These are phyloP conservation scores for Eulithis testata DNA, from an alignment of 2,888 invertebrate species.

Conservation along the genomic window DNA sequence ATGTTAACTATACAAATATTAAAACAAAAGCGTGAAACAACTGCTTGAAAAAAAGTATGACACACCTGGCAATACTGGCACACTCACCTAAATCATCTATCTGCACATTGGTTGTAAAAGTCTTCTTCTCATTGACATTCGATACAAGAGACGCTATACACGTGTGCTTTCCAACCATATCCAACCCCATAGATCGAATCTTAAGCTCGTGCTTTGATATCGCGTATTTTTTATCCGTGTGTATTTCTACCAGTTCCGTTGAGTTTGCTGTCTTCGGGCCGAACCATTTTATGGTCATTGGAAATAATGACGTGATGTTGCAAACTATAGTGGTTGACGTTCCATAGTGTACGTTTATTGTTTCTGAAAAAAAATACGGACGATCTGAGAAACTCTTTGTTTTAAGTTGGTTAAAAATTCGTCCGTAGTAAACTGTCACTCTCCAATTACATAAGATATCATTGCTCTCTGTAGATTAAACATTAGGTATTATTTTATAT, in stretches of 20 bases:
- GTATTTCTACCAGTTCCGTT: constrained; percentile 3
- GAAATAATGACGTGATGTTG: constrained; percentile 27
- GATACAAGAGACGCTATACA: constrained; percentile 30
- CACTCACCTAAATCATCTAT: constrained; percentile 27
- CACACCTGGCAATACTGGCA: too few relatives aligned
- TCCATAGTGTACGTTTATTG: constrained; percentile 20
- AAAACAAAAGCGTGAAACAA: too few relatives aligned
- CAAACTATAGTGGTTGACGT: constrained; percentile 22
- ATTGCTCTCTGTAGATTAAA: too few relatives aligned
- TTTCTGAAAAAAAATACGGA: constrained; percentile 19
- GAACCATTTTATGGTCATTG: constrained; percentile 35
- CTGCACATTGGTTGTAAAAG: constrained; percentile 18
- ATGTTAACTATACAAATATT: too few relatives aligned
- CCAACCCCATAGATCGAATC: constrained; percentile 25
- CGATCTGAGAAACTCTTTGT: too few relatives aligned
- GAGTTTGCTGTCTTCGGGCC: constrained; percentile 8
- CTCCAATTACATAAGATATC: too few relatives aligned
- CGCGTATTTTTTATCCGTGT: constrained; percentile 5
- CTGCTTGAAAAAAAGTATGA: too few relatives aligned
- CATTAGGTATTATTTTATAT: too few relatives aligned
- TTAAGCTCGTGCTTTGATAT: constrained; percentile 22
- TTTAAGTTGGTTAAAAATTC: neutral
- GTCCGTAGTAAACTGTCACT: too few relatives aligned
- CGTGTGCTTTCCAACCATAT: constrained; percentile 29
- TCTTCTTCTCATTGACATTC: constrained; percentile 17